Base-by-base conservation (phyloP, 2,888 invertebrate species). In the Spilarctia lutea region DNA sequence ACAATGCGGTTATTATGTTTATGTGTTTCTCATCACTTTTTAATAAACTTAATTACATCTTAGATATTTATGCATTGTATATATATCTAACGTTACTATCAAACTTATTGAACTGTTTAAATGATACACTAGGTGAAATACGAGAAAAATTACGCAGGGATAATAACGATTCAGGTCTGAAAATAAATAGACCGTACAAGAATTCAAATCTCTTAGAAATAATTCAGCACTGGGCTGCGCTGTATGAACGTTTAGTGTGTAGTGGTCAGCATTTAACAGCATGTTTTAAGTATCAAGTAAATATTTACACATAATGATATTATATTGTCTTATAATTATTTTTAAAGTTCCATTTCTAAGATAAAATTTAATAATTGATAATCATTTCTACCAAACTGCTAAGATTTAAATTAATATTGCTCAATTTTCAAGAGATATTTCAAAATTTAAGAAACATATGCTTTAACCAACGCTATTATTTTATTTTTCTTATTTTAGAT, bases 251-350 rank as follows among this genome's bases (percentile, higher is more conserved):
- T 24, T 11, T 66, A 27, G 67, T 67, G 3, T 42, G 56, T 42
- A 67, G 72, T 60, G 42, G 42, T 16, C 45, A 72, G 11, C 56
- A 66, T 20, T 30, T 72, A 56, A 67, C 72, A 56, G 11, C 30
- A 6, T 72, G 72, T 39, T 72, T 67, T 56, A 27, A 67, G 27
- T 60, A 70, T 16, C 70, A 70, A 70, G 52, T 52, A 52, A 52
- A 24, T 52, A 52, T 20, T 20, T 48, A 20, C 3, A 16, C 45
- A 45, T 45, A 16, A 6, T 48, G 1, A 48, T 20, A 20, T 20
- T 20, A 48, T 48, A 48, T 16, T 13, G 1, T 3, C 3, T 2
- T 45, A 45, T 3, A 45, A 16, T 20, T 4, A 2, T 48, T 42
- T 4, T 3, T 42, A 39, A 39, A 39, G 39, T 39, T 39, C 7